These are phyloP conservation scores for Catostylus mosaicus DNA, from an alignment of 30 jellyfish, hydroid and myxozoan genomes.

Conservation along the genomic window DNA sequence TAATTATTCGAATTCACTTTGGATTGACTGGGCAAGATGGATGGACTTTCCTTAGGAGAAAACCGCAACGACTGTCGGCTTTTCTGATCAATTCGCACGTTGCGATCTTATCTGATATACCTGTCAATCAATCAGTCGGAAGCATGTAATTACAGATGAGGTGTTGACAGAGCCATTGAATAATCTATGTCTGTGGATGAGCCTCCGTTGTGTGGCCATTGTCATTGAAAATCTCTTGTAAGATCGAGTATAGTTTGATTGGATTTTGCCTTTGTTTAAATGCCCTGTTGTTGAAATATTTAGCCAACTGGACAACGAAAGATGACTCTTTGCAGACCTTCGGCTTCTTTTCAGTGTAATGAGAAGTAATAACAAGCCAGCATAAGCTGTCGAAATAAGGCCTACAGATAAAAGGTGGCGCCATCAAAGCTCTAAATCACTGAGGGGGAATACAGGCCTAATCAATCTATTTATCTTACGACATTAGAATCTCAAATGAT, in stretches of 20 bases:
- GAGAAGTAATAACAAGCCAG: slow-evolving; percentile 75
- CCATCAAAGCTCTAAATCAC: slow-evolving; percentile 58
- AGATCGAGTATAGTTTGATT: slow-evolving; percentile 65
- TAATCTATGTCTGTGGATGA: slow-evolving; percentile 81
- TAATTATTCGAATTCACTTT: slow-evolving; percentile 28
- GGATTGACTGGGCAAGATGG: slow-evolving; percentile 55
- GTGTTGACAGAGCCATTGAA: slow-evolving; percentile 94
- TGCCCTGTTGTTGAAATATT: slow-evolving; percentile 77
- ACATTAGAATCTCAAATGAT: slow-evolving; percentile 59
- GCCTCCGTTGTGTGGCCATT: slow-evolving; percentile 80
- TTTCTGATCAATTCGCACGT: slow-evolving; percentile 81
- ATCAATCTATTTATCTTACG: slow-evolving; percentile 53
- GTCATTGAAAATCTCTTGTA: slow-evolving; percentile 44
- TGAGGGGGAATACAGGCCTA: slow-evolving; percentile 47
- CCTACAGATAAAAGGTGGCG: slow-evolving; percentile 76
- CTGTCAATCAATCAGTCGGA: slow-evolving; percentile 93
- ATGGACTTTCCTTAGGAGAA: slow-evolving; percentile 16
- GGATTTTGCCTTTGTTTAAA: slow-evolving; percentile 70
- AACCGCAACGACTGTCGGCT: slow-evolving; percentile 67
- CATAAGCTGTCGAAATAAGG: slow-evolving; percentile 77
- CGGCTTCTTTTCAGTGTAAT: slow-evolving; percentile 84
- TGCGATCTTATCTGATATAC: slow-evolving; percentile 62
- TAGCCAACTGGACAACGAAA: slow-evolving; percentile 72
- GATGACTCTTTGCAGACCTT: slow-evolving; percentile 49
- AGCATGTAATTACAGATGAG: slow-evolving; percentile 80